These are phyloP conservation scores for Pachypsylla venusta DNA, from an alignment of 1,140 invertebrate genomes.

Conservation along the genomic window DNA sequence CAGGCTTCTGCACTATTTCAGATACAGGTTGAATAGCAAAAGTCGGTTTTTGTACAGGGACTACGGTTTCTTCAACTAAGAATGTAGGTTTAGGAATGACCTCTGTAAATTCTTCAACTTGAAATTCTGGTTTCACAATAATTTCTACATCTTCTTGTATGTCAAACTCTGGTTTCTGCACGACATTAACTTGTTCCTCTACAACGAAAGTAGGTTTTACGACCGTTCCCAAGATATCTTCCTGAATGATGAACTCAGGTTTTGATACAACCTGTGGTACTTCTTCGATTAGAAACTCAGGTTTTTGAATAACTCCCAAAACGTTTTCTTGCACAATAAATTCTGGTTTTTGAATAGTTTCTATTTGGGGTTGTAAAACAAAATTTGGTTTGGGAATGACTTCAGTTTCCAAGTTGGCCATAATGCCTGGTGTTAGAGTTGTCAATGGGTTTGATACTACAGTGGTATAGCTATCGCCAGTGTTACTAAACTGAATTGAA, in stretches of 20 bases:
- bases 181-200: slow-evolving; percentile 1
- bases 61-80: background rate
- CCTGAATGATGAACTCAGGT: background rate
- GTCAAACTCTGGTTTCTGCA: background rate
- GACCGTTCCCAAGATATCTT: background rate
- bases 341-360: slow-evolving; percentile 6
- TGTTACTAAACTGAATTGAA: no score
- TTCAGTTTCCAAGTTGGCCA: no score
- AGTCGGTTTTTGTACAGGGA: background rate
- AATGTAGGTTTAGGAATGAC: background rate
- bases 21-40: background rate
- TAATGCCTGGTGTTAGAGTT: no score
- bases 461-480: no score
- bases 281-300: slow-evolving; percentile 4
- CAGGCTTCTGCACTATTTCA: background rate
- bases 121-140: background rate
- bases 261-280: background rate
- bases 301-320: background rate
- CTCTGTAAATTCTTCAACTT: background rate
- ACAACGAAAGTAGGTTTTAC: background rate
- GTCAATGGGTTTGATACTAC: no score
- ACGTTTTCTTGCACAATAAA: background rate
- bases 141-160: background rate
- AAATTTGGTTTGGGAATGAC: background rate
- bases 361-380: background rate